phyloP scores from a whole-genome alignment of 2,888 invertebrate genomes.

The Xestia rhomboidea region DNA sequence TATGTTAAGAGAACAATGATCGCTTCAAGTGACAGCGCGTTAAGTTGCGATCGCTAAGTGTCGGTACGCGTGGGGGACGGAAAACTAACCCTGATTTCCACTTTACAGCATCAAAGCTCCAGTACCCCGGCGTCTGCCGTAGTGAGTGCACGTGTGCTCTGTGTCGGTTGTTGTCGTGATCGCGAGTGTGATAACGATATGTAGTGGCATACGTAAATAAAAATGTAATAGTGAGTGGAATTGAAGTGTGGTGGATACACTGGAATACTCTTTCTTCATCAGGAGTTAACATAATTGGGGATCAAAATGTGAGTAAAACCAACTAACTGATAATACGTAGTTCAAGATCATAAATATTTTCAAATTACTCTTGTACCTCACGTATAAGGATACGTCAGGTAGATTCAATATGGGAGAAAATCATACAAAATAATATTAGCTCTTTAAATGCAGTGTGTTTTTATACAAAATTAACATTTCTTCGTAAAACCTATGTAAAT shows the following conservation, averaged over 20 bases:
- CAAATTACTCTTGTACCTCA: background rate
- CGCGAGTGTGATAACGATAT: slow-evolving; percentile 84
- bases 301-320: slow-evolving; percentile 52
- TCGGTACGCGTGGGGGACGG: slow-evolving; percentile 67
- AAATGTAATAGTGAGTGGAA: slow-evolving; percentile 77
- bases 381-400: background rate
- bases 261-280: slow-evolving; percentile 66
- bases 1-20: slow-evolving; percentile 58
- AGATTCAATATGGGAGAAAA: background rate
- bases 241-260: slow-evolving; percentile 38
- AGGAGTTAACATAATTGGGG: slow-evolving; percentile 23
- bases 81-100: slow-evolving; percentile 69
- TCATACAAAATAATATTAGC: background rate
- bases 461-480: background rate
- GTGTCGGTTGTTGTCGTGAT: slow-evolving; percentile 67
- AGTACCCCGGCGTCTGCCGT: slow-evolving; percentile 85
- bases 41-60: slow-evolving; percentile 69
- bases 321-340: background rate
- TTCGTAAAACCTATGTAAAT: background rate
- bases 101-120: slow-evolving; percentile 61
- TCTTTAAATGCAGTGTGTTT: background rate
- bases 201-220: slow-evolving; percentile 76
- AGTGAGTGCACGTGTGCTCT: slow-evolving; percentile 72
- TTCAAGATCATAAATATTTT: background rate
- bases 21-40: slow-evolving; percentile 64